Evolutionary conservation across 2,113 vertebrate species (phyloP).

Genomic region (Herpetotheres cachinnans): DNA sequence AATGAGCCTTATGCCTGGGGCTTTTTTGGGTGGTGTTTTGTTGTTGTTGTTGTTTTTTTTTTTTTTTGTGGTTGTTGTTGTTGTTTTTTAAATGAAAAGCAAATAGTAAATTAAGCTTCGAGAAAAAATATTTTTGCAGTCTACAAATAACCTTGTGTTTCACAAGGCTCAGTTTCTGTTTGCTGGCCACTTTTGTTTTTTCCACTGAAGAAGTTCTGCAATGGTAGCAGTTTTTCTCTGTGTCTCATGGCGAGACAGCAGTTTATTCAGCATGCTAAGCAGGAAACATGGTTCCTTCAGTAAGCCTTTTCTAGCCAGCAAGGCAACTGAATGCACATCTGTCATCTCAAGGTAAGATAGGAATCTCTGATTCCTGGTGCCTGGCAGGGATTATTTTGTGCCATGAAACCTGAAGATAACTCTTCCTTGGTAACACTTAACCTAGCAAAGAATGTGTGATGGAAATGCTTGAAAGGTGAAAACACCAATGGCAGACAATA

Average conservation of each 20-base stretch:
- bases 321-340: neutral
- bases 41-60: neutral
- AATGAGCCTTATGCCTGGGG: neutral
- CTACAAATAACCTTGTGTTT: neutral
- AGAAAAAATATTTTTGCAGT: neutral
- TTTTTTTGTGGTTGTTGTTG: no score
- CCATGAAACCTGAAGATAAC: neutral
- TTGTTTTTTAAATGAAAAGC: neutral
- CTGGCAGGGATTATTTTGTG: neutral
- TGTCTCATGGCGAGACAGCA: neutral
- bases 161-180: neutral
- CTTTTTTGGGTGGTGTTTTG: neutral
- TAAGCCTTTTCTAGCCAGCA: neutral
- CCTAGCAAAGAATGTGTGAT: neutral
- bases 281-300: neutral
- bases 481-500: neutral
- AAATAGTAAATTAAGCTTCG: neutral
- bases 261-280: neutral
- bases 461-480: neutral
- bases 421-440: neutral
- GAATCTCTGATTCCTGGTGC: neutral
- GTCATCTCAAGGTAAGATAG: neutral
- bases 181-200: neutral
- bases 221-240: neutral
- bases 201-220: neutral